Evolutionary conservation across 1,140 invertebrate species (phyloP), one percentile per base, ranked within the genome.

Genomic region (Neodiprion pinetum): DNA sequence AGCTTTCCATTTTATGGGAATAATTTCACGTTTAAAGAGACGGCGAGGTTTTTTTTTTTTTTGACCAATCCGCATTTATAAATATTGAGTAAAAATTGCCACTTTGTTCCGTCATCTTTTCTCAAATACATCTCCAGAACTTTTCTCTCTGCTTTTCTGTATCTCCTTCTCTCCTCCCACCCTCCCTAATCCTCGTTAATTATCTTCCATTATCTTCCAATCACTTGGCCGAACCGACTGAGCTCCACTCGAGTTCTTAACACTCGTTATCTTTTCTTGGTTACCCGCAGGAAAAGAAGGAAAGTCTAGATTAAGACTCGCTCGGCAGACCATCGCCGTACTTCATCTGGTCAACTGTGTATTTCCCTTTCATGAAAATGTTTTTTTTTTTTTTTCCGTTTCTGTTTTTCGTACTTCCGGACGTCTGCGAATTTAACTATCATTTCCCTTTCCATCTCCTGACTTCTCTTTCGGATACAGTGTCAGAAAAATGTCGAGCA

Each of bases 201-300:
- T 61, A 61, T 61, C 53, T 61, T 61, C 53, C 53, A 61, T 61
- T 61, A 61, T 61, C 53, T 17, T 61, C 53, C 53, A 61, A 61
- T 61, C 53, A 61, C 53, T 61, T 61, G 53, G 53, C 53, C 53
- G 53, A 14, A 61, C 53, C 53, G 53, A 61, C 11, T 17, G 53
- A 61, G 53, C 11, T 61, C 53, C 53, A 61, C 53, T 17, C 4
- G 53, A 61, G 53, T 61, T 61, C 53, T 61, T 61, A 61, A 17
- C 53, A 61, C 53, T 61, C 53, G 53, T 61, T 61, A 61, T 61
- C 53, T 61, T 9, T 61, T 61, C 53, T 17, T 61, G 8, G 53
- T 5, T 14, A 12, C 53, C 53, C 53, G 53, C n/a, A 61, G 53
- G 53, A 61, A 61, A 17, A 61, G 8, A 40, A 40, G 28, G 28